phyloP scores from a whole-genome alignment of 2,113 vertebrate genomes.

The Meleagris gallopavo region DNA sequence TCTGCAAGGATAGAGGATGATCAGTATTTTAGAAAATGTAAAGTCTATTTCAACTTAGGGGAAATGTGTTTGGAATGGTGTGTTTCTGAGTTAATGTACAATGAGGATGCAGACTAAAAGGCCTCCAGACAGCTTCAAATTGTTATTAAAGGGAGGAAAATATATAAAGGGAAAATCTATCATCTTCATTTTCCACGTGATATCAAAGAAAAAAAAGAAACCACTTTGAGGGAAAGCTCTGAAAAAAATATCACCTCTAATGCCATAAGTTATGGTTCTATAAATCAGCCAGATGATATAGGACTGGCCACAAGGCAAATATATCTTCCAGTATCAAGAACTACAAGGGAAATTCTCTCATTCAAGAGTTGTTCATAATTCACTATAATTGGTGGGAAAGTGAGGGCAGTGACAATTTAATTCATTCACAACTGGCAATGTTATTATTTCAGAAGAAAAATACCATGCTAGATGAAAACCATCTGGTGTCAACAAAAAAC shows the following conservation, averaged over 20 bases:
- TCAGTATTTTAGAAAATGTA: not conserved
- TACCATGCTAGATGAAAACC: constrained; percentile 43
- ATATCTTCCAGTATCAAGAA: constrained; percentile 42
- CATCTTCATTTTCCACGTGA: constrained; percentile 47
- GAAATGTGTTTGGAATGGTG: not conserved
- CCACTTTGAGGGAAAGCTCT: constrained; percentile 42
- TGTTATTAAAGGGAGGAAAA: constrained; percentile 51
- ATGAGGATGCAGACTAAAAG: constrained; percentile 7
- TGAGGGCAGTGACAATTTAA: constrained; percentile 52
- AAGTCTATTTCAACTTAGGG: not conserved
- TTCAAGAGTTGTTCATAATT: constrained; percentile 52
- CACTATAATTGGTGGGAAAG: constrained; percentile 65
- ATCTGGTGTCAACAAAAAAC: constrained; percentile 45
- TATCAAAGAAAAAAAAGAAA: constrained; percentile 49
- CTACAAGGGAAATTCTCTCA: constrained; percentile 4
- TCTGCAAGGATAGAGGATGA: not conserved
- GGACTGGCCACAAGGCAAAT: constrained; percentile 51
- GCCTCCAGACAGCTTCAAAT: constrained; percentile 13
- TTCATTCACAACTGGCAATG: constrained; percentile 28
- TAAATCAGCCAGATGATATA: constrained; percentile 57
- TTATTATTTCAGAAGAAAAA: constrained; percentile 42
- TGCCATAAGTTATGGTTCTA: constrained; percentile 52
- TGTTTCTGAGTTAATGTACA: constrained; percentile 11
- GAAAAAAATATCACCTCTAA: constrained; percentile 56
- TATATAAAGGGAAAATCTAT: constrained; percentile 48